Evolutionary conservation across 2,888 invertebrate genomes (phyloP), one percentile per base, ranked within the genome.

Genomic region (Isoperla grammatica): DNA sequence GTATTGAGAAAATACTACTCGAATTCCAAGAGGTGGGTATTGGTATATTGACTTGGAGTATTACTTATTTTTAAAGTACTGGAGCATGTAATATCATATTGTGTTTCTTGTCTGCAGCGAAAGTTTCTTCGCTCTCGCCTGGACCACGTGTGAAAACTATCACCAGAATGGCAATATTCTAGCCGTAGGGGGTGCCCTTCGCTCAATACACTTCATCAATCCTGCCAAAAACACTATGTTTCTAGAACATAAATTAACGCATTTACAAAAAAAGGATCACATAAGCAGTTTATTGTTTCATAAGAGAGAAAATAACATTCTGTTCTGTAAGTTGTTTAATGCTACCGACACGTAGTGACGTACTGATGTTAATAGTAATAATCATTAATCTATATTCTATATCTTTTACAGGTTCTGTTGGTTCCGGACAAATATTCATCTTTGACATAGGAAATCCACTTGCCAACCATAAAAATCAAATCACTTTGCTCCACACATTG

Each of bases 121-220:
- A 66, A 67, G 72, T 58, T 74, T 78, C 56, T 78, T 74, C 63
- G 68, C 74, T 1, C 63, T 78, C 35, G 73, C 75, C 0, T 78
- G 78, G 78, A 73, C 75, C 6, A 73, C 72, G 1, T 42, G 76
- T 64, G 42, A 63, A 0, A 50, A 62, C 12, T 58, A 46, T 20
- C 56, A 43, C 39, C 19, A 13, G 45, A 20, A 17, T 42, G 61
- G 43, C 20, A 69, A 67, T 53, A 65, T 72, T 53, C 57, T 72
- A 22, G 71, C 68, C 12, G 65, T 67, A 43, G 71, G 66, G 1
- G 71, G 71, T 11, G 65, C 66, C 2, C 62, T 65, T 15, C 62
- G 65, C 23, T 66, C 64, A n/a, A 64, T 72, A 1, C 65, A 70
- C 15, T 59, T 71, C 13, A 66, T 71, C 23, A 66, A 69, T 63